Percentiles rank a stretch among this genome's conserved stretches.
phyloP scores from a whole-genome alignment of 2,888 invertebrate species.

The Amphiduros pacificus region DNA sequence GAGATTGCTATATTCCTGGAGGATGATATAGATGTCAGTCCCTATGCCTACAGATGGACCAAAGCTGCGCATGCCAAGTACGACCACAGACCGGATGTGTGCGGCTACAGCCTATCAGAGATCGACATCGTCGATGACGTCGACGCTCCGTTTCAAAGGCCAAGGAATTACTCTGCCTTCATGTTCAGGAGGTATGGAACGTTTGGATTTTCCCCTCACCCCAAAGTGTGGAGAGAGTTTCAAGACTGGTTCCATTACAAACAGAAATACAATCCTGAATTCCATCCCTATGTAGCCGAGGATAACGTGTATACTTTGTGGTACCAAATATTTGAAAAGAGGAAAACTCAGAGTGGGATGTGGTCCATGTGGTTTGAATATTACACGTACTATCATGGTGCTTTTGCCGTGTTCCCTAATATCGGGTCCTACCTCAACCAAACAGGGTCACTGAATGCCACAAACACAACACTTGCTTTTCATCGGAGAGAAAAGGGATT shows the following conservation, averaged over 20 bases:
- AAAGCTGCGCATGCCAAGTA: background rate
- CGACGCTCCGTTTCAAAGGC: background rate
- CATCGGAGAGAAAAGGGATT: background rate
- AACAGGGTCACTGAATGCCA: too few species aligned
- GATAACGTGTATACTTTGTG: background rate
- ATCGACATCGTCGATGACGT: background rate
- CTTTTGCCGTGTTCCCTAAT: background rate
- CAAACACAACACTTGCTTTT: background rate
- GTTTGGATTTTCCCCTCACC: background rate
- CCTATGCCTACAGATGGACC: background rate
- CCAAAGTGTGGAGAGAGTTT: background rate
- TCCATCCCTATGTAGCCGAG: background rate
- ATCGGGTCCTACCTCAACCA: background rate
- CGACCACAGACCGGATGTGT: background rate
- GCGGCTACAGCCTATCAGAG: background rate
- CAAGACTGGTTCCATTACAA: conserved; percentile 2
- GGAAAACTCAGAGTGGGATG: background rate
- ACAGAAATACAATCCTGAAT: background rate
- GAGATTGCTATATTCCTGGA: background rate
- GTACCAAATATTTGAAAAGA: background rate
- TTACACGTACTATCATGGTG: background rate
- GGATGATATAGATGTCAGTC: background rate
- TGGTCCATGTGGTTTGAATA: background rate
- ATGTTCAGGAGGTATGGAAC: background rate
- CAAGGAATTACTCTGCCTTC: background rate